A percentile compares a stretch with the other conserved stretches of the same genome.
Conservation (phyloP, 2,113 vertebrate genomes). For the Verasper variegatus region DNA sequence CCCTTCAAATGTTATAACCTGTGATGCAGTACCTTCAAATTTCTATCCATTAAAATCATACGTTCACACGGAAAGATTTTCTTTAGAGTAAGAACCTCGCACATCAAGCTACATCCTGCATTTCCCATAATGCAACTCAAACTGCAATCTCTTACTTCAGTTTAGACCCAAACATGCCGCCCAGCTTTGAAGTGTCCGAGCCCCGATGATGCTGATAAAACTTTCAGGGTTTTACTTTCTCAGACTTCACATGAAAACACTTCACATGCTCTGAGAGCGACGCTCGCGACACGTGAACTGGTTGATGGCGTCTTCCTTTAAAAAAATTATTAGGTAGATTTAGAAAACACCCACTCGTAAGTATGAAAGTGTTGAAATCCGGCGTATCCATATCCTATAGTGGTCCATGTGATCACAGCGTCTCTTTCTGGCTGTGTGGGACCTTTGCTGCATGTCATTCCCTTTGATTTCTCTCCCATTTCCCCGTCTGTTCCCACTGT, state of each 20-base stretch:
- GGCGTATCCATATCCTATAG: background rate
- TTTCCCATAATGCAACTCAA: background rate
- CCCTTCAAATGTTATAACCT: too few species aligned
- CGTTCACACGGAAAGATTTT: background rate
- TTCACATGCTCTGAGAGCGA: background rate
- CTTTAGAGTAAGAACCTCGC: background rate
- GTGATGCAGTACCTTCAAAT: too few species aligned
- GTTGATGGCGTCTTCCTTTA: too few species aligned
- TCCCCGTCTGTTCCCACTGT: background rate
- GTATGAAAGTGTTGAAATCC: background rate
- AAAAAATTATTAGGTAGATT: too few species aligned
- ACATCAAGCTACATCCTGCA: background rate
- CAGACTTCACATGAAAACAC: background rate
- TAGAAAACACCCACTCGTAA: background rate
- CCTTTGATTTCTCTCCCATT: background rate
- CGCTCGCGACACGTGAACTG: too few species aligned
- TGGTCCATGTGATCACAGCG: background rate
- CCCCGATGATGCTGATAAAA: background rate
- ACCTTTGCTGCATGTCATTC: background rate
- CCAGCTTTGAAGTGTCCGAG: background rate
- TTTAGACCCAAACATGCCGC: too few species aligned
- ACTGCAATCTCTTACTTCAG: background rate
- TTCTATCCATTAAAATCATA: background rate
- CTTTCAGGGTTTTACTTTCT: background rate
- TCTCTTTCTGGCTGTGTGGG: background rate